Conservation (phyloP, 2,888 invertebrate genomes). For the Pammene aurita region DNA sequence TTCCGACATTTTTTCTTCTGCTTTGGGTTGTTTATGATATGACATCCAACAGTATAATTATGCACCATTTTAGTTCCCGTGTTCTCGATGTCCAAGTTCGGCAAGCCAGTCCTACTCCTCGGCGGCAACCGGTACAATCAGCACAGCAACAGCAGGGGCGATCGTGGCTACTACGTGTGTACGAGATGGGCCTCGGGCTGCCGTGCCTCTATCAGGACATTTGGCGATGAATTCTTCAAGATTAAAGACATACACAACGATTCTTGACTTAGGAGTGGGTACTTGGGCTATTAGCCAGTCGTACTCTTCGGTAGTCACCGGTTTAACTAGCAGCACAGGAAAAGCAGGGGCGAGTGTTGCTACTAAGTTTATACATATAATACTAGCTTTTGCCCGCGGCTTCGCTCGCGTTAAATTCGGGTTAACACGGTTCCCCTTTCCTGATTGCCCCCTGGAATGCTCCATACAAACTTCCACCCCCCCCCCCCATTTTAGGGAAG, state of each 20-base stretch:
- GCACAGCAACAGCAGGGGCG: constrained; percentile 51
- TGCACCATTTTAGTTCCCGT: constrained; percentile 35
- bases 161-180: constrained; percentile 52
- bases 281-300: no score
- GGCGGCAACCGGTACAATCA: constrained; percentile 52
- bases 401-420: no score
- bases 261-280: constrained; percentile 25
- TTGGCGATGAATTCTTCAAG: constrained; percentile 42
- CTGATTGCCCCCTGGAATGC: no score
- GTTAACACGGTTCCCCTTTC: no score
- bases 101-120: constrained; percentile 45
- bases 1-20: neutral
- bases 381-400: no score
- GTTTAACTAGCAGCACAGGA: no score
- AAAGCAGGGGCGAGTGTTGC: no score
- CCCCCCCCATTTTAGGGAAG: no score
- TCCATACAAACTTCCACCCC: no score
- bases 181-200: constrained; percentile 48
- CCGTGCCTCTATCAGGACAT: constrained; percentile 48
- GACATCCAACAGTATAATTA: neutral
- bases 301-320: neutral
- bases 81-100: constrained; percentile 45
- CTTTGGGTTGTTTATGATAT: no score
- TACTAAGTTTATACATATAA: no score
- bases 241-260: constrained; percentile 47